phyloP scores from a whole-genome alignment of 2,888 invertebrate genomes.

The Mycalesis mineus region DNA sequence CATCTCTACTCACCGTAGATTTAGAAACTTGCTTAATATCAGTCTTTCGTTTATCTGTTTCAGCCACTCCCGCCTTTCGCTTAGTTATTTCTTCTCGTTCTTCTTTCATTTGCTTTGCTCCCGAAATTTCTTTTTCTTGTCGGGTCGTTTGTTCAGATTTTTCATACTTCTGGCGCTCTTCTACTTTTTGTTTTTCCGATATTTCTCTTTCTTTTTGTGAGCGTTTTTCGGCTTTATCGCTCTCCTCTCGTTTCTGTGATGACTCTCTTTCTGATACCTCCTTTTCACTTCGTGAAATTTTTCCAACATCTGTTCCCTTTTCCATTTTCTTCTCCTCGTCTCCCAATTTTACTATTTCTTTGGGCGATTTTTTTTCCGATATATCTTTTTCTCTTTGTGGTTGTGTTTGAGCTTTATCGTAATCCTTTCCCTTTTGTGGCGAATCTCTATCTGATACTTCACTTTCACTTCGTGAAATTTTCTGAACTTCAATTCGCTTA shows the following conservation, averaged over 20 bases:
- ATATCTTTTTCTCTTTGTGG: background rate
- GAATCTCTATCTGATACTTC: too few species aligned
- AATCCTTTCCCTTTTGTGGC: too few species aligned
- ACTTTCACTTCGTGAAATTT: background rate
- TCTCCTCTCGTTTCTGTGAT: too few species aligned
- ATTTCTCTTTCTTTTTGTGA: background rate
- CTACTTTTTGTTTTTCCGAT: background rate
- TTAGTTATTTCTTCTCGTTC: too few species aligned
- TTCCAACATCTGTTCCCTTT: background rate
- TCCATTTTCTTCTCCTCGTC: background rate
- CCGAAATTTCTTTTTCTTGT: slow-evolving; percentile 12
- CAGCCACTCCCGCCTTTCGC: too few species aligned
- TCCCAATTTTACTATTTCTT: background rate
- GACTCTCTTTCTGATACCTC: background rate
- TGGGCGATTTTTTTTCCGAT: background rate
- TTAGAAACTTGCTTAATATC: background rate
- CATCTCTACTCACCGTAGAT: background rate
- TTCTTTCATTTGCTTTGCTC: background rate
- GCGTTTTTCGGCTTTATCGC: background rate
- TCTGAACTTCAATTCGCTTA: background rate
- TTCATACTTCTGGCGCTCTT: too few species aligned
- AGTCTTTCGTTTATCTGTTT: slow-evolving; percentile 11
- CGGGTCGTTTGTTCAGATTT: slow-evolving; percentile 3
- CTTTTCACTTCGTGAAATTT: background rate
- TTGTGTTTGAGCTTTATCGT: too few species aligned